Base-by-base conservation (phyloP, 2,797 vertebrate species). In the Kryptopterus vitreolus region DNA sequence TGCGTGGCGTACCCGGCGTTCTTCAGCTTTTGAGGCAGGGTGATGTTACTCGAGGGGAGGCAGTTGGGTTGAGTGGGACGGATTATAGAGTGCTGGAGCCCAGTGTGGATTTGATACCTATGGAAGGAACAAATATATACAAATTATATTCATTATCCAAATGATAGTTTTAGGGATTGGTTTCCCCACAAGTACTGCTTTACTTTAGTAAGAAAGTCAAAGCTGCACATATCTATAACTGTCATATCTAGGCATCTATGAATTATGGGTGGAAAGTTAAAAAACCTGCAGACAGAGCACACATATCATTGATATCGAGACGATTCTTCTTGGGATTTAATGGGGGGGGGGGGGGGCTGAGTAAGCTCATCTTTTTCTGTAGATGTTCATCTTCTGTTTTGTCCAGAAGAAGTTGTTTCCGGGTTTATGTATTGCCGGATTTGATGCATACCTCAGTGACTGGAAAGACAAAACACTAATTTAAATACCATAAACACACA, bases 61-160 rank as follows among this genome's bases (percentile, higher is more conserved):
- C 98, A 99, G 92, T 96, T 98, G 84, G 98, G 95, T 82, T 99
- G 98, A 0, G 95, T 94, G 4, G 98, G 95, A 72, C 96, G 92
- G 83, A 99, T 99, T 81, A 99, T 95, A 57, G 97, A 99, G 89
- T 99, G 98, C 72, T 99, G 98, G 76, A 99, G 96, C 43, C 98
- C 98, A 0, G 97, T 99, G 89, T 99, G 98, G 88, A 99, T 99
- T 92, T 99, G 97, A 91, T 99, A 99, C 91, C 98, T 99, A 80
- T 24, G 77, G 84, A 6, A 76, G 4, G 86, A 84, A 43, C 75
- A 80, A 74, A 84, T 61, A 52, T 59, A 76, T 62, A 22, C n/a
- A 53, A 69, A n/a, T 38, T 46, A 12, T 31, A 29, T 4, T 77
- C 70, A 8, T 62, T 26, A 35, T 69, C 24, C 22, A 2, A 29